Conservation (phyloP, 2,113 vertebrate species). For the Furnarius figulus region DNA sequence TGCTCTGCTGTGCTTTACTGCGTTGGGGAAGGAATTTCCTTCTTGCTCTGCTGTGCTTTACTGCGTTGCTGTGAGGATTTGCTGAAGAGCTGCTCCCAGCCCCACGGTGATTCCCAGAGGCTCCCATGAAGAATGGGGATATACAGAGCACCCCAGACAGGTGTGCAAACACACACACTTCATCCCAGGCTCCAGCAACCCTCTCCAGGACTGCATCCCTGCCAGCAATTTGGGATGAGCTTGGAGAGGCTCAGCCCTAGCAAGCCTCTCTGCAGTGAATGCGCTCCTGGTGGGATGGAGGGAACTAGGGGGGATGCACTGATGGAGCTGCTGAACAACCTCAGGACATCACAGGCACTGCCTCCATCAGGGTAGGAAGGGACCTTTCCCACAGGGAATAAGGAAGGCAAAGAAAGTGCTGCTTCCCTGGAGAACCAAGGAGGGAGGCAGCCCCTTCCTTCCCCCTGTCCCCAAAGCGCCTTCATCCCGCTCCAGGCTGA, state of each 20-base stretch:
- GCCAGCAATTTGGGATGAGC: fast-evolving
- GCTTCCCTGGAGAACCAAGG: not conserved
- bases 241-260: not conserved
- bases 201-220: not conserved
- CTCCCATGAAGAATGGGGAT: fast-evolving
- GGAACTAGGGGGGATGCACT: not conserved
- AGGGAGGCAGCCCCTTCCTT: not conserved
- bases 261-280: not conserved
- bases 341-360: not conserved
- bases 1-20: not conserved
- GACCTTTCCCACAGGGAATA: not conserved
- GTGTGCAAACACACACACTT: not conserved
- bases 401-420: not conserved
- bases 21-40: not conserved
- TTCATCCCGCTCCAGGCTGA: not conserved
- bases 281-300: not conserved
- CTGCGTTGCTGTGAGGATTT: not conserved
- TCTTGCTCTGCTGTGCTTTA: not conserved
- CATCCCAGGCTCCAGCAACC: not conserved
- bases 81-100: not conserved
- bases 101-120: not conserved
- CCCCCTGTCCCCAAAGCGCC: not conserved
- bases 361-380: not conserved
- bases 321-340: not conserved
- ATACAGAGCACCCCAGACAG: fast-evolving